phyloP scores from a whole-genome alignment of 2,888 invertebrate species.

The Selenia dentaria region DNA sequence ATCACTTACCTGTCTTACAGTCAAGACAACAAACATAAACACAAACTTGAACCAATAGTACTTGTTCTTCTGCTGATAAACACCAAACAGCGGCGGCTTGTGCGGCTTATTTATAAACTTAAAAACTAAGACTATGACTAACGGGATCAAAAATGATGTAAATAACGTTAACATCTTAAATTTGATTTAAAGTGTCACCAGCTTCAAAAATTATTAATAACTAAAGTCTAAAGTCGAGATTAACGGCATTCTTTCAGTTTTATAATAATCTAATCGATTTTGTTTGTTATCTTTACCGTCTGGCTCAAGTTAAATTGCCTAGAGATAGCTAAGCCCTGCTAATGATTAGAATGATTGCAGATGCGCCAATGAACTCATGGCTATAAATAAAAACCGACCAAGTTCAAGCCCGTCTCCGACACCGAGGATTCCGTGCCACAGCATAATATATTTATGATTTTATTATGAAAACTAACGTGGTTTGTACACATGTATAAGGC shows the following conservation, averaged over 20 bases:
- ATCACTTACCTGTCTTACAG: slow-evolving; percentile 73
- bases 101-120: slow-evolving; percentile 58
- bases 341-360: slow-evolving; percentile 1
- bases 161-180: slow-evolving; percentile 52
- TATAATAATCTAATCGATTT: slow-evolving; percentile 12
- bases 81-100: slow-evolving; percentile 71
- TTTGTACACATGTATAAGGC: too few relatives aligned
- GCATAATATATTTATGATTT: too few relatives aligned
- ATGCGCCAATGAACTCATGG: too few relatives aligned
- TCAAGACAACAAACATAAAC: slow-evolving; percentile 70
- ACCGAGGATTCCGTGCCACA: too few relatives aligned
- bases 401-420: too few relatives aligned
- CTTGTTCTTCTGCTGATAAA: slow-evolving; percentile 79
- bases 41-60: slow-evolving; percentile 79
- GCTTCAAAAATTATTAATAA: neutral
- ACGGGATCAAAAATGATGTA: slow-evolving; percentile 49
- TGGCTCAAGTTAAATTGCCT: slow-evolving; percentile 2
- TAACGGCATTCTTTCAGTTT: neutral
- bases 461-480: too few relatives aligned
- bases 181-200: neutral
- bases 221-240: neutral
- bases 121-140: slow-evolving; percentile 55
- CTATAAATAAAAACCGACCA: too few relatives aligned
- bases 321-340: slow-evolving; percentile 2
- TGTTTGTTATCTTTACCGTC: slow-evolving; percentile 6